These are phyloP conservation scores for Phrynosoma platyrhinos DNA, from an alignment of 2,113 vertebrate genomes.

Conservation along the genomic window DNA sequence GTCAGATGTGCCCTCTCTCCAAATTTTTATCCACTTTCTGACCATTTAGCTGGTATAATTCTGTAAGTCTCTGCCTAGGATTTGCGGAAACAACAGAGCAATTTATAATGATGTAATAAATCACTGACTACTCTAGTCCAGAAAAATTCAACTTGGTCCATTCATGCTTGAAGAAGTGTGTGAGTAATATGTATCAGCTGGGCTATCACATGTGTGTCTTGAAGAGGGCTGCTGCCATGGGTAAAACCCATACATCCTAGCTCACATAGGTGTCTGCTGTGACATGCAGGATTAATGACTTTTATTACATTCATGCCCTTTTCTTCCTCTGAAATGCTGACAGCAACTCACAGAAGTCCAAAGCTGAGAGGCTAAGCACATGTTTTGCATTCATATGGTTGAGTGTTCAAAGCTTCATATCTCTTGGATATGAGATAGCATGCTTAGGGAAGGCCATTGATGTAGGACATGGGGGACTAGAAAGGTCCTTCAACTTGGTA, in stretches of 20 bases:
- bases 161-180: background rate
- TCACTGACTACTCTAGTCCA: background rate
- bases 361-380: background rate
- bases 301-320: background rate
- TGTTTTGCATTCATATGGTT: background rate
- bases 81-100: background rate
- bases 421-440: background rate
- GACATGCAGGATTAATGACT: conserved; percentile 7
- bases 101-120: background rate
- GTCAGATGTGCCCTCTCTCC: background rate
- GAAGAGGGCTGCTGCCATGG: background rate
- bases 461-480: too few species aligned
- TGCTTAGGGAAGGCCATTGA: background rate
- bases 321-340: background rate
- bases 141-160: background rate
- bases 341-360: background rate
- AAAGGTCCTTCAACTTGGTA: background rate
- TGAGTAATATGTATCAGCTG: background rate
- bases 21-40: too few species aligned
- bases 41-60: background rate
- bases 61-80: background rate
- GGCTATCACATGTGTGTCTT: background rate
- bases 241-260: background rate
- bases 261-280: background rate
- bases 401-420: background rate